phyloP scores from a whole-genome alignment of 2,113 vertebrate species.

The Serinus canaria region DNA sequence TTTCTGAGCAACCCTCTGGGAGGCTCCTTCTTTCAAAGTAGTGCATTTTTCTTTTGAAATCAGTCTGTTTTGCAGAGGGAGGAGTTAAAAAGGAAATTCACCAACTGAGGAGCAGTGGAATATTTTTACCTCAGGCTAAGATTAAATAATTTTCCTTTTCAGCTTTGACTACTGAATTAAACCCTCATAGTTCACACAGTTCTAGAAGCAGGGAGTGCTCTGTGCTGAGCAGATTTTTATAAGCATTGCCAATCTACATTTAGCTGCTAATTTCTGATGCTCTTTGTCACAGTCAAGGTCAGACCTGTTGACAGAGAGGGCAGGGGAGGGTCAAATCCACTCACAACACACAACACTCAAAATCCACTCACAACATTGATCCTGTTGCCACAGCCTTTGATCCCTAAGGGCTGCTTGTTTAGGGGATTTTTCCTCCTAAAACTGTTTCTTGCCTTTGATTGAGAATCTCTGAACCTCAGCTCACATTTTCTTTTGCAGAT shows the following conservation, averaged over 20 bases:
- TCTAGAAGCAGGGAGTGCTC: not conserved
- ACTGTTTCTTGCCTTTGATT: not conserved
- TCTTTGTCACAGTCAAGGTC: not conserved
- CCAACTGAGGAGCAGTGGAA: not conserved
- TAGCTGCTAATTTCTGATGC: not conserved
- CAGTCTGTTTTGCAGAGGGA: not conserved
- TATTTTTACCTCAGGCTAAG: not conserved
- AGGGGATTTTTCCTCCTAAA: not conserved
- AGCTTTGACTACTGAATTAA: not conserved
- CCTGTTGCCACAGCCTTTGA: not conserved
- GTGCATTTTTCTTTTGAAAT: not conserved
- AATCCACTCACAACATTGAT: not conserved
- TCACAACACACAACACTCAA: not conserved
- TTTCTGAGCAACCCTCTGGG: not conserved
- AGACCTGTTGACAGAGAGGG: not conserved
- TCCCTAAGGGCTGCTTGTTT: not conserved
- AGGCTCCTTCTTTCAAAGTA: not conserved
- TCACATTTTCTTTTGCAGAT: constrained; percentile 77
- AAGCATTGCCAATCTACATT: not conserved
- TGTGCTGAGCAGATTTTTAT: not conserved
- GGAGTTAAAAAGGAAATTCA: not conserved
- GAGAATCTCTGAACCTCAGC: not conserved
- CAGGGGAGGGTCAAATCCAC: not conserved
- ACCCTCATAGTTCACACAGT: not conserved
- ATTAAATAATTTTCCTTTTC: not conserved